phyloP scores from a whole-genome alignment of 64 coral and sea anemone genomes.

The Pocillopora verrucosa region DNA sequence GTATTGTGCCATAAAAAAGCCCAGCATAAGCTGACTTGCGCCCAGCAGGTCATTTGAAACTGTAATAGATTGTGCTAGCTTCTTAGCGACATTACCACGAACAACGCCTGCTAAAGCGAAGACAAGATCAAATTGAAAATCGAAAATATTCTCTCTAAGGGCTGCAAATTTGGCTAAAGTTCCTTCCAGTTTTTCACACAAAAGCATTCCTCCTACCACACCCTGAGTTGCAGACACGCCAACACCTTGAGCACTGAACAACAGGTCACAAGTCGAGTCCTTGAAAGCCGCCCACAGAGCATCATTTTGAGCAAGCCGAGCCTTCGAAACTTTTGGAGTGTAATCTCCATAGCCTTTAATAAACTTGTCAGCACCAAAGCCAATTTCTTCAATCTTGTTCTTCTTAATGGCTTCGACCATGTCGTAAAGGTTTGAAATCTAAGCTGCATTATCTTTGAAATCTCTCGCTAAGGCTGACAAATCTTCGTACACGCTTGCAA shows the following conservation, averaged over 20 bases:
- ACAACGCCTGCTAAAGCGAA: conserved; percentile 37
- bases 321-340: conserved; percentile 42
- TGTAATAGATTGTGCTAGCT: conserved; percentile 30
- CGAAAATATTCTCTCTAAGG: conserved; percentile 55
- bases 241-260: conserved; percentile 21
- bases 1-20: conserved; percentile 51
- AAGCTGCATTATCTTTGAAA: conserved; percentile 29
- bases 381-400: conserved; percentile 11
- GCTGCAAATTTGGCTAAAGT: conserved; percentile 48
- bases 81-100: conserved; percentile 21
- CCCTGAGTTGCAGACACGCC: conserved; percentile 3
- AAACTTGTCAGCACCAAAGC: conserved; percentile 51
- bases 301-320: conserved; percentile 5
- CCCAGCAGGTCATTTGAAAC: conserved; percentile 11
- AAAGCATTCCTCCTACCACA: conserved; percentile 25
- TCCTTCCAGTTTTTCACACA: conserved; percentile 59
- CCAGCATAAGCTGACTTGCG: conserved; percentile 39
- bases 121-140: conserved; percentile 62
- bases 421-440: conserved; percentile 6
- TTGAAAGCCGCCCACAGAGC: conserved; percentile 49
- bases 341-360: conserved; percentile 54
- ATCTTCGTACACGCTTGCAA: not conserved
- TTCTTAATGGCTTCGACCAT: conserved; percentile 42
- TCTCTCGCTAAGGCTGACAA: not conserved
- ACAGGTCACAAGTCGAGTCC: conserved; percentile 20